Evolutionary conservation across 64 coral and sea anemone genomes (phyloP).

Genomic region (Anthopleura sola): DNA sequence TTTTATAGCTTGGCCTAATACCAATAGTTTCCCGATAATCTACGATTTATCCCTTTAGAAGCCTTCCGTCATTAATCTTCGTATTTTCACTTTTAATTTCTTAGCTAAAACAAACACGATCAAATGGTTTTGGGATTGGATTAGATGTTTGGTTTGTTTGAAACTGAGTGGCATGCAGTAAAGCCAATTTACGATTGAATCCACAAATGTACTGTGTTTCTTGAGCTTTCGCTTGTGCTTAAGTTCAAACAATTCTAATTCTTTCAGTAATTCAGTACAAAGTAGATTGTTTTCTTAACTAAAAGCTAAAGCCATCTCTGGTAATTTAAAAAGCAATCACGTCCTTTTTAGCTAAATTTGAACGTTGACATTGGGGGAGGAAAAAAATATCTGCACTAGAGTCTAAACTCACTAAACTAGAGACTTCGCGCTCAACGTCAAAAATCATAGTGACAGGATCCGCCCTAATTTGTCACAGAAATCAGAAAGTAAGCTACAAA

Average conservation of each 20-base stretch:
- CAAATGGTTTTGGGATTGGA: neutral
- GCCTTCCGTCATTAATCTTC: slow-evolving; percentile 1
- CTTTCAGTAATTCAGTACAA: neutral
- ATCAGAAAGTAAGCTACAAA: neutral
- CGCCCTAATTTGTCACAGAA: neutral
- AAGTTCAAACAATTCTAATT: neutral
- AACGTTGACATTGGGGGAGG: neutral
- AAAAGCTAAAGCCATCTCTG: neutral
- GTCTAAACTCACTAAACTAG: neutral
- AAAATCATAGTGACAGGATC: neutral
- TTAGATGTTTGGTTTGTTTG: neutral
- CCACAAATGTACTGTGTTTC: neutral
- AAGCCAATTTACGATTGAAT: neutral
- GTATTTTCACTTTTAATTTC: slow-evolving; percentile 9
- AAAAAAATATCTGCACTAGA: neutral
- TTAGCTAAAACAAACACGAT: neutral
- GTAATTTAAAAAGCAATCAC: neutral
- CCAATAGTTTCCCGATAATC: neutral
- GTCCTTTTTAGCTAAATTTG: neutral
- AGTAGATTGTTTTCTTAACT: neutral
- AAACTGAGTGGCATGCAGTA: neutral
- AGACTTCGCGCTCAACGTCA: neutral
- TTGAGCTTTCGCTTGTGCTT: neutral
- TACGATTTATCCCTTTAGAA: neutral
- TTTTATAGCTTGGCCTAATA: neutral